phyloP scores from a whole-genome alignment of 2,113 vertebrate species.

The Boulengeromyrus knoepffleri region DNA sequence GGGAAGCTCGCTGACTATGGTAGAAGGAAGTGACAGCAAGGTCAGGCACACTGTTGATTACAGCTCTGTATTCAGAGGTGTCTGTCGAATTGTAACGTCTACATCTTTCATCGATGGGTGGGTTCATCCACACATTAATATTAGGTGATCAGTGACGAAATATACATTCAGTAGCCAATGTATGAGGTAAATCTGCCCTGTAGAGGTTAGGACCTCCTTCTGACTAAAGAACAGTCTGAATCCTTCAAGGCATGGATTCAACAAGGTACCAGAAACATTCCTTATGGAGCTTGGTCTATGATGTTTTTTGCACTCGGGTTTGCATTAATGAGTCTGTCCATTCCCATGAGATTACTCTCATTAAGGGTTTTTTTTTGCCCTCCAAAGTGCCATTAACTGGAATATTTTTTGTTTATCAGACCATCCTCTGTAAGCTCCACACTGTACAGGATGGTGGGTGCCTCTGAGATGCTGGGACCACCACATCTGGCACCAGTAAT shows the following conservation, averaged over 20 bases:
- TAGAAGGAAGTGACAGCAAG: background rate
- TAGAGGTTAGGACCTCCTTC: background rate
- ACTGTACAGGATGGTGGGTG: background rate
- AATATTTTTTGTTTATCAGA: background rate
- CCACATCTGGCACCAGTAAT: background rate
- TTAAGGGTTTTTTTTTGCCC: background rate
- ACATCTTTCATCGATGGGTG: background rate
- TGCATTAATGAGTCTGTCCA: background rate
- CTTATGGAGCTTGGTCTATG: background rate
- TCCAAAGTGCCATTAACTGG: background rate
- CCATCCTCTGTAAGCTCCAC: background rate
- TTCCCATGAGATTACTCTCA: background rate
- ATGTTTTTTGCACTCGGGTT: background rate
- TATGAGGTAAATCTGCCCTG: background rate
- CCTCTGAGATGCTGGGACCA: background rate
- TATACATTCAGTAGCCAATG: background rate
- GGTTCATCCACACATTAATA: background rate
- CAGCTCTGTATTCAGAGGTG: background rate
- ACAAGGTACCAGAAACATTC: background rate
- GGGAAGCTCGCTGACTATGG: background rate
- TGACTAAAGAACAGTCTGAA: background rate
- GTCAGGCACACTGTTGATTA: background rate
- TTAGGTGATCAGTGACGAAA: background rate
- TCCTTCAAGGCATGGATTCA: background rate
- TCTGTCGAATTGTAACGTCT: background rate